Base-by-base conservation (phyloP, 2,888 invertebrate species). In the Drosophila stalkeri region DNA sequence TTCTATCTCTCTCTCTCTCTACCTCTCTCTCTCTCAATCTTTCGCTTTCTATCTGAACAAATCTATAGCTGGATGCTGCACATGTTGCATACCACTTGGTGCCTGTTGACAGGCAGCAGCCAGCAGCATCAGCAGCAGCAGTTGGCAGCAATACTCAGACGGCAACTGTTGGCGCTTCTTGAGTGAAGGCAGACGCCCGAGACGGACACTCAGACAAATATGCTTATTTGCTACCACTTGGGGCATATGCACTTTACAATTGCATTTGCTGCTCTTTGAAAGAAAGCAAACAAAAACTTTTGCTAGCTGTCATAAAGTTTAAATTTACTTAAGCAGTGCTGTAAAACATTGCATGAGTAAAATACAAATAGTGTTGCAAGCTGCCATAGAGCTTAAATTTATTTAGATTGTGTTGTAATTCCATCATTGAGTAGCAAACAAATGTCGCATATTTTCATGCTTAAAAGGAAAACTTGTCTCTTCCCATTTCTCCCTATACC, bases 51-150 rank as follows among this genome's bases (percentile, higher is more conserved):
- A 54, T 54, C 23, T 23, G 51, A 20, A 23, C 57, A 57, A 43
- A 31, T 20, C 61, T 62, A 14, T 64, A 60, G 71, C 67, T 59
- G 80, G 20, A 20, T 60, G 52, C 78, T 77, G 77, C 71, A 76
- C 84, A 86, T 86, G 81, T 75, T 87, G 87, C 85, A 81, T 81
- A 81, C 82, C 85, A 87, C 76, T 89, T 84, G 82, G 70, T 47
- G 64, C 64, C 64, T n/a, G 90, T 73, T 87, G 90, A 84, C 84
- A 84, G 72, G 69, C 78, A 60, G 55, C 81, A 70, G 64, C 70
- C 27, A 47, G 46, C 46, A 46, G 8, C 60, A 47, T 39, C 80
- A 33, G 49, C 81, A 63, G 49, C 62, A 41, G 62, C 75, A 64
- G 59, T 71, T 64, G 23, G 43, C 49, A 39, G 63, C 82, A 74